A percentile compares a stretch with the other conserved stretches of the same genome.
Conservation (phyloP, 2,797 vertebrate genomes). For the Catharus ustulatus region DNA sequence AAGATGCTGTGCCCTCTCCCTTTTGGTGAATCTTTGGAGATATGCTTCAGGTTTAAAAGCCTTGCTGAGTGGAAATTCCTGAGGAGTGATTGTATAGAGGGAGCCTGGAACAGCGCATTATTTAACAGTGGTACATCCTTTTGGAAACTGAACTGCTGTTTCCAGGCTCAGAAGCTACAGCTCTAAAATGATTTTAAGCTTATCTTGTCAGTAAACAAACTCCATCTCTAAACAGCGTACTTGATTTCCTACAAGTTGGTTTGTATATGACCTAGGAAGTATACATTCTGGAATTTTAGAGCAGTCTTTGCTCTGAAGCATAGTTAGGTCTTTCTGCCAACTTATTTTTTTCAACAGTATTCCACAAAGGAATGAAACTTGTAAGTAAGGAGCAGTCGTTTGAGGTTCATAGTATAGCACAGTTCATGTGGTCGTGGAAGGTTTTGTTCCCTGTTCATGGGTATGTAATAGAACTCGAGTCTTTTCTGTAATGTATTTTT, state of each 20-base stretch:
- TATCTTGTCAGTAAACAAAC: neutral
- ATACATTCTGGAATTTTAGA: neutral
- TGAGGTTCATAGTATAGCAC: neutral
- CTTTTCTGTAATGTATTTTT: neutral
- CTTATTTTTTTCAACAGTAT: neutral
- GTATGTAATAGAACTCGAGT: neutral
- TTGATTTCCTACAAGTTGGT: neutral
- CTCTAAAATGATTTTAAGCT: neutral
- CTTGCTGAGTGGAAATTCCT: neutral
- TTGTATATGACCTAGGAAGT: neutral
- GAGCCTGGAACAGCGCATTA: neutral
- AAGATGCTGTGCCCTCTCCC: neutral
- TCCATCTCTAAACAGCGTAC: accelerated
- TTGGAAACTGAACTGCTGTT: neutral
- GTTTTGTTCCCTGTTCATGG: neutral
- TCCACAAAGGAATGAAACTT: neutral
- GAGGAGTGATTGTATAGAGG: neutral
- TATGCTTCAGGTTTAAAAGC: neutral
- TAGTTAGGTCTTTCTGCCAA: neutral
- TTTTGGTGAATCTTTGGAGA: neutral
- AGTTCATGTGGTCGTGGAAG: neutral
- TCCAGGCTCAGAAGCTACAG: neutral
- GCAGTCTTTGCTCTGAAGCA: neutral
- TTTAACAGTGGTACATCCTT: neutral
- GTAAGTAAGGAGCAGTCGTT: neutral